Conservation (phyloP, 2,797 vertebrate genomes). For the Capromys pilorides region DNA sequence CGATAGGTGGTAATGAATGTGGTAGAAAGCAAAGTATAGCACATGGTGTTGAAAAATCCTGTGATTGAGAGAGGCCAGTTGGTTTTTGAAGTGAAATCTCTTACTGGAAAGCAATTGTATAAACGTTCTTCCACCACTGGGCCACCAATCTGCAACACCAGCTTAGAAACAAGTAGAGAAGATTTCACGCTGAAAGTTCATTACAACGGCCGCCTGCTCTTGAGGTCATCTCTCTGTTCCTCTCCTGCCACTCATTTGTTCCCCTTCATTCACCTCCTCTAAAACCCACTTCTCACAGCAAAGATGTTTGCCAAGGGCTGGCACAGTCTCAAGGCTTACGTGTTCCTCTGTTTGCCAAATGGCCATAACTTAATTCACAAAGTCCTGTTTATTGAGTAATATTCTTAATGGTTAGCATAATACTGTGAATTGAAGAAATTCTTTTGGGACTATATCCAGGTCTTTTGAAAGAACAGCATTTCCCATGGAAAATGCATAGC, state of each 20-base stretch:
- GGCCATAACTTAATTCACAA: constrained; percentile 70
- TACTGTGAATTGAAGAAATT: constrained; percentile 65
- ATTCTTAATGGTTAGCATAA: constrained; percentile 73
- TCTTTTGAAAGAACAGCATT: constrained; percentile 68
- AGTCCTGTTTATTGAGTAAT: constrained; percentile 76
- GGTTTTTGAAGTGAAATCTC: not conserved
- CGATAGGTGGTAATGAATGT: not conserved
- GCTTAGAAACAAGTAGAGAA: not conserved
- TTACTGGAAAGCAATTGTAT: not conserved
- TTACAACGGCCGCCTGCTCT: not conserved
- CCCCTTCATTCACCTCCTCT: not conserved
- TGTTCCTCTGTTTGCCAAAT: constrained; percentile 71
- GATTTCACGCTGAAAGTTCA: not conserved
- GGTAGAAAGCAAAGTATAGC: not conserved
- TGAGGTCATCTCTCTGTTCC: constrained; percentile 1
- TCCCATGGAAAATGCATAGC: constrained; percentile 64
- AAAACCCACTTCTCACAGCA: constrained; percentile 51
- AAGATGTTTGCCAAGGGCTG: constrained; percentile 65
- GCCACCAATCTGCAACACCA: not conserved
- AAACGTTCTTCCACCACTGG: not conserved
- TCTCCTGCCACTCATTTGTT: constrained; percentile 24
- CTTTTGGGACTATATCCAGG: constrained; percentile 64
- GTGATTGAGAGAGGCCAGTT: no score
- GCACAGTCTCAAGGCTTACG: constrained; percentile 63
- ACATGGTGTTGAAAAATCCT: not conserved